Base-by-base conservation (phyloP, 2,797 vertebrate species). In the Etheostoma perlongum region DNA sequence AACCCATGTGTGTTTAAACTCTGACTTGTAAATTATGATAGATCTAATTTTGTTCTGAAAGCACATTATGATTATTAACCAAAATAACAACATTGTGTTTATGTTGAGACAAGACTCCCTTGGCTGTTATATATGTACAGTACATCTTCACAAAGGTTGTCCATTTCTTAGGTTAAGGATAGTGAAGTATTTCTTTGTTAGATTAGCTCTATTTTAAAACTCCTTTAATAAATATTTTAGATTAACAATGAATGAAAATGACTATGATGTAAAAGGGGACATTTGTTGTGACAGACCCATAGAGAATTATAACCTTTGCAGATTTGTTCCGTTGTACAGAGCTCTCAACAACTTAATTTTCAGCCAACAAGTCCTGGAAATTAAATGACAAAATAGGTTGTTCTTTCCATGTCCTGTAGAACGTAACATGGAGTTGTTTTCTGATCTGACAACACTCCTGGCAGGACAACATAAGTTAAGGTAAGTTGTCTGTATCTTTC, bases 1-100 rank as follows among this genome's bases (percentile, higher is more conserved):
- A 23, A 63, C 27, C 18, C 42, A 40, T 51, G 21, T 59, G 48
- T 62, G 33, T 33, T 60, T 76, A 25, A 58, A 71, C 23, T 66
- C 46, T 47, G 33, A 64, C 54, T 2, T 60, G 33, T 36, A 25
- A 75, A 69, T 59, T n/a, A n/a, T 69, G 36, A 72, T 5, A 2
- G n/a, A 72, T 36, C 74, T 51, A 5, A 46, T 21, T 65, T 48
- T 19, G 64, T 30, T 48, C 4, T 53, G 62, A 64, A 54, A 49
- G 49, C n/a, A 27, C 16, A 55, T 30, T 36, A 64, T 61, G 18
- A 19, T 9, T 23, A 13, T 16, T 51, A 3, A 23, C 3, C 36
- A 53, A 60, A n/a, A 5, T 12, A 49, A 30, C 0, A 51, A 25
- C 48, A 1, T 9, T 36, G 55, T 69, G 36, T 40, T 60, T 4